Conservation (phyloP, 2,113 vertebrate species). For the Campylorhamphus procurvoides region DNA sequence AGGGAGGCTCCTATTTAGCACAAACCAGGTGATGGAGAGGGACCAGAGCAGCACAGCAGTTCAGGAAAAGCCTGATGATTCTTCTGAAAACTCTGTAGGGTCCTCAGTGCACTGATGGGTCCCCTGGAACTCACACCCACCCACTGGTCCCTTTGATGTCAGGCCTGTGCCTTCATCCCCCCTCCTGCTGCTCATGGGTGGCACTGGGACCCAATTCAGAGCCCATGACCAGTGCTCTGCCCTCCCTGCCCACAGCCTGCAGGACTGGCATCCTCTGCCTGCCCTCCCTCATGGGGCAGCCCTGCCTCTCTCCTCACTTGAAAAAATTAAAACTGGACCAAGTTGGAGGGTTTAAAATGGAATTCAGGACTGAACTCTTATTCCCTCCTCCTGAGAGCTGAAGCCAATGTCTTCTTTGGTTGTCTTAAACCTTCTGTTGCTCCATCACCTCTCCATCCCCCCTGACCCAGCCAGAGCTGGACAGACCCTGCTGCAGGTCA, state of each 20-base stretch:
- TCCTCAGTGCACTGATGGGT: neutral
- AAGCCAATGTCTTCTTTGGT: neutral
- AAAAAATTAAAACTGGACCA: neutral
- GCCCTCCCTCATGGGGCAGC: neutral
- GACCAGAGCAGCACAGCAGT: neutral
- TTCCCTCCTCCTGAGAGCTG: neutral
- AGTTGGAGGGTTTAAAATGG: neutral
- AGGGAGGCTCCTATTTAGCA: neutral
- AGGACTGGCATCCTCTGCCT: neutral
- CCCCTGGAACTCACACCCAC: accelerated
- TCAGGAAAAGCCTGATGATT: neutral
- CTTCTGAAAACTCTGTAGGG: neutral
- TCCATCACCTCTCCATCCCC: neutral
- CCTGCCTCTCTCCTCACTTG: neutral
- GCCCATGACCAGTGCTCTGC: neutral
- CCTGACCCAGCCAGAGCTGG: neutral
- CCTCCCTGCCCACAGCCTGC: neutral
- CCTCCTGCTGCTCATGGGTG: neutral
- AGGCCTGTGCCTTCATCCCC: neutral
- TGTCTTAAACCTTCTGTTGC: neutral
- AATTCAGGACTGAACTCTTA: neutral
- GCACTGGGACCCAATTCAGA: neutral
- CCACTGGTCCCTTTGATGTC: neutral
- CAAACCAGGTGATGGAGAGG: neutral
- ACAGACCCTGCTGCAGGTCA: neutral